Percentiles rank a stretch among this genome's conserved stretches.
Conservation (phyloP, 2,888 invertebrate species). For the Rhamnusium bicolor region DNA sequence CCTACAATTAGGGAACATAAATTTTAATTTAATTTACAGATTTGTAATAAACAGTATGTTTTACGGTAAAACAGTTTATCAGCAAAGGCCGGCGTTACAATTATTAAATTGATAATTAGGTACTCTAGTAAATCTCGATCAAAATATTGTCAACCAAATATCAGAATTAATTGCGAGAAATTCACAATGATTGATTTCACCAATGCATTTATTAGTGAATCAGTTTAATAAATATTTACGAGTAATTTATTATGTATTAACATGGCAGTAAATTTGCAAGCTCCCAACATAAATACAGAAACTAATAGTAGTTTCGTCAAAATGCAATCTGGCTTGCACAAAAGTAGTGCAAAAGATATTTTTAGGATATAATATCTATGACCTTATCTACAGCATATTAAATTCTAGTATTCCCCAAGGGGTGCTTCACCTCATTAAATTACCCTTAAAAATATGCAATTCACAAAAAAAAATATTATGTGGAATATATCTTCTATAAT, state of each 20-base stretch:
- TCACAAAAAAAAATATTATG: too few species aligned
- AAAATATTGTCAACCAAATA: conserved; percentile 6
- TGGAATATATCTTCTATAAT: too few species aligned
- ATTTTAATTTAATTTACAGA: neutral
- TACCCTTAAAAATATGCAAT: too few species aligned
- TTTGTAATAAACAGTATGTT: conserved; percentile 9
- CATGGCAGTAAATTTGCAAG: neutral
- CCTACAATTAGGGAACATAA: neutral
- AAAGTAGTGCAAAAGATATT: too few species aligned
- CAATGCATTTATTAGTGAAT: neutral
- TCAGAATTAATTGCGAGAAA: conserved; percentile 5
- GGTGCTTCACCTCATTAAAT: too few species aligned
- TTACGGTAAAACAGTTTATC: conserved; percentile 17
- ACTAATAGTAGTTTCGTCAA: too few species aligned
- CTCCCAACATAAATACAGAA: too few species aligned
- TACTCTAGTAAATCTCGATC: conserved; percentile 5
- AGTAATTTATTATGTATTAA: neutral
- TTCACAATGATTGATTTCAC: neutral
- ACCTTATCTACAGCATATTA: too few species aligned
- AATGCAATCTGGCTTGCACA: too few species aligned
- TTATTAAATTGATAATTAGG: conserved; percentile 24
- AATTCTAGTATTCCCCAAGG: too few species aligned
- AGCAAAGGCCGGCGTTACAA: neutral
- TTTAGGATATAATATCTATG: too few species aligned
- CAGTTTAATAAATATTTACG: neutral